Conservation (phyloP, 1,140 invertebrate genomes). For the Parapsyche elsis region DNA sequence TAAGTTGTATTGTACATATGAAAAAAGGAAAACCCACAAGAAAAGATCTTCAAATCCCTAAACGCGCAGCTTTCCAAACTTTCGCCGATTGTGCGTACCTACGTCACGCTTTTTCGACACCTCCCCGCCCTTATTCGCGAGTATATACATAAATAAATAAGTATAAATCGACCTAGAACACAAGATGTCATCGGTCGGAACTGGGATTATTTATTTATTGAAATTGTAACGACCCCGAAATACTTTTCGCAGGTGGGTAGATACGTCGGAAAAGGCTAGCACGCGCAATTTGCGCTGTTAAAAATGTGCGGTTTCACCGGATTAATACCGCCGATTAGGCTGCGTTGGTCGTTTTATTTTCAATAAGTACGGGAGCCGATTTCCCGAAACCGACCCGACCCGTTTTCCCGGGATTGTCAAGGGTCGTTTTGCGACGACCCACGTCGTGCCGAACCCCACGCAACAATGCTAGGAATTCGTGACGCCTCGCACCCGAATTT, state of each 20-base stretch:
- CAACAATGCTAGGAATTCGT: background rate
- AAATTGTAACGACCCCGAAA: background rate
- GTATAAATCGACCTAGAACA: background rate
- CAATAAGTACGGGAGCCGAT: background rate
- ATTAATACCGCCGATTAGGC: conserved; percentile 10
- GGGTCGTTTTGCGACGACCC: background rate
- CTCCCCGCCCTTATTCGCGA: background rate
- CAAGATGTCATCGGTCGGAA: background rate
- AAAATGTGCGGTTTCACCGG: conserved; percentile 12
- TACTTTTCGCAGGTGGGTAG: background rate
- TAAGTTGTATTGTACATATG: conserved; percentile 20
- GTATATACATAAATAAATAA: background rate
- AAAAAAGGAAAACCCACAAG: background rate
- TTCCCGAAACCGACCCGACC: conserved; percentile 20
- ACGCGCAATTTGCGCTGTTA: background rate
- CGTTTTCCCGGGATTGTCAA: background rate
- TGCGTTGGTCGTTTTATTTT: background rate
- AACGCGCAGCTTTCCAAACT: conserved; percentile 24
- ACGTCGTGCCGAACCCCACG: background rate
- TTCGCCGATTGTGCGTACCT: background rate
- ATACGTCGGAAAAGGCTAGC: background rate
- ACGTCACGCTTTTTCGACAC: no score
- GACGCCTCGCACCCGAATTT: background rate
- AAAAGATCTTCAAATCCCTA: conserved; percentile 11
- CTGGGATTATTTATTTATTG: background rate